phyloP scores from a whole-genome alignment of 2,888 invertebrate genomes.

The Caenorhabditis afra region DNA sequence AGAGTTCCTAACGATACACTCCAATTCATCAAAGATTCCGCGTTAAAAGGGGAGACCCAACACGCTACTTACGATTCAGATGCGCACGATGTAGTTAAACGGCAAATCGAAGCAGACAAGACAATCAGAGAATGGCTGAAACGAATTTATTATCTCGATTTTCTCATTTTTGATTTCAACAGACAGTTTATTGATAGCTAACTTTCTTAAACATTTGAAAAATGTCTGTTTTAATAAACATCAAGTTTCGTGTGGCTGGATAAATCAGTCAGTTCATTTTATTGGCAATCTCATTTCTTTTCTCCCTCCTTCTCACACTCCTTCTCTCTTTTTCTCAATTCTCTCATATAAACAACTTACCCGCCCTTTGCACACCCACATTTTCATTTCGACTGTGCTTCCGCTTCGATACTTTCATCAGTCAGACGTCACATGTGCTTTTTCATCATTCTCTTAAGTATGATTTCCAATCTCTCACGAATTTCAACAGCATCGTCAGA shows the following conservation, averaged over 20 bases:
- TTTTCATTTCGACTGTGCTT: slow-evolving; percentile 7
- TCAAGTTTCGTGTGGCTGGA: too few relatives aligned
- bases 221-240: too few relatives aligned
- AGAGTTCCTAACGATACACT: slow-evolving; percentile 43
- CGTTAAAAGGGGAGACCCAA: slow-evolving; percentile 45
- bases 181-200: slow-evolving; percentile 23
- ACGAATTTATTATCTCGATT: slow-evolving; percentile 56
- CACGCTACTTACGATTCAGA: slow-evolving; percentile 59
- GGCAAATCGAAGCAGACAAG: slow-evolving; percentile 29
- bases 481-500: too few relatives aligned
- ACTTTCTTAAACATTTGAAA: not conserved
- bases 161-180: slow-evolving; percentile 54
- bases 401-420: too few relatives aligned
- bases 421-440: too few relatives aligned
- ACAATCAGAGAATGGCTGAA: slow-evolving; percentile 48
- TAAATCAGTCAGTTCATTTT: not conserved
- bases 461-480: too few relatives aligned
- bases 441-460: too few relatives aligned
- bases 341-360: slow-evolving; percentile 42
- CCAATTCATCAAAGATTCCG: slow-evolving; percentile 32
- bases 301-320: not conserved
- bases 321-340: slow-evolving; percentile 6
- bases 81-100: slow-evolving; percentile 42
- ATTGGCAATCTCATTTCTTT: not conserved
- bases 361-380: slow-evolving; percentile 8